Base-by-base conservation (phyloP, 1,140 invertebrate species). In the Orius laevigatus region DNA sequence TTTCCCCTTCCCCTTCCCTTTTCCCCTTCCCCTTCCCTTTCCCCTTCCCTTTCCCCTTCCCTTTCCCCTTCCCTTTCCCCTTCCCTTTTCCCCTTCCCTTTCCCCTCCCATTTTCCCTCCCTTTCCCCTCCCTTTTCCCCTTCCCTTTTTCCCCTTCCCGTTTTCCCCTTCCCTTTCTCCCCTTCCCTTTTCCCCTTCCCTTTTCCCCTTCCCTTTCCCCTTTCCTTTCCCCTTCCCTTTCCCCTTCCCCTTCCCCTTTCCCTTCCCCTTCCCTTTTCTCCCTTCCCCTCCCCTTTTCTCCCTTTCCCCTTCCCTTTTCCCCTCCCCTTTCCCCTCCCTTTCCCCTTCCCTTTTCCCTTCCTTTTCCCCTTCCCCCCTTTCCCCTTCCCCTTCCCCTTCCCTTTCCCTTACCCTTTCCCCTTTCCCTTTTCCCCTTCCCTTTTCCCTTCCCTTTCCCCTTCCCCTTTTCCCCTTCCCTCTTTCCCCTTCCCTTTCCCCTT, bases 21-120 rank as follows among this genome's bases (percentile, higher is more conserved):
- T n/a, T 34, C n/a, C 33, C 33, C 8, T 34, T n/a, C n/a, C 8
- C n/a, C 33, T 34, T 34, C 33, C 33, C 33, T n/a, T 34, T 34
- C 33, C 33, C n/a, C 33, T 34, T 8, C n/a, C 33, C n/a, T n/a
- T 2, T n/a, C 5, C 16, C 39, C 36, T 19, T 48, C 47, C n/a
- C 34, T 11, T 20, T 12, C 41, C 20, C 38, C 44, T 20, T 47
- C 45, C n/a, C 51, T 48, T 20, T 38, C 20, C 8, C 18, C 15
- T 35, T 6, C 14, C 32, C 1, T 48, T 41, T 18, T 20, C n/a
- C 33, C 34, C 32, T 35, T 34, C 32, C 34, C 16, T 15, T 10
- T 18, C 18, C 12, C 39, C 25, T 10, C 25, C 39, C 12, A 18
- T 31, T 16, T 11, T 11, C 18, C 25, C 15, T 12, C 31, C 20